Evolutionary conservation across 92 coral and sea anemone species (phyloP).

Genomic region (Epizoanthus fatuus): DNA sequence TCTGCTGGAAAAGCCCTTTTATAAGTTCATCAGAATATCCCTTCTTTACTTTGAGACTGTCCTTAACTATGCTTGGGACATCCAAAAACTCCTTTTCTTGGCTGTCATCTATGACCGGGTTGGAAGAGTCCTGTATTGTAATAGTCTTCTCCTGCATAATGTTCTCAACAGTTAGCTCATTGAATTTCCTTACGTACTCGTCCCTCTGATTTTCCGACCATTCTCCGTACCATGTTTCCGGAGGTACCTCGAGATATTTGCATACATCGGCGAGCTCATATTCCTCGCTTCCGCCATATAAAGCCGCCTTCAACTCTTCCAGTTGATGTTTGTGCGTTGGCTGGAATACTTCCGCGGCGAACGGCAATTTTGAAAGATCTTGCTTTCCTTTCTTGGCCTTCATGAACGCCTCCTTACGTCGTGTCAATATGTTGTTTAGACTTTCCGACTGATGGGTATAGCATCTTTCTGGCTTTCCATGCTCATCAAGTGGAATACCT

Average conservation of each 20-base stretch:
- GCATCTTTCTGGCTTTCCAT: conserved; percentile 44
- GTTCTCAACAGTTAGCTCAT: not conserved
- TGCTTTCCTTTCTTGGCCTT: conserved; percentile 40
- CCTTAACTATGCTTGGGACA: too few relatives aligned
- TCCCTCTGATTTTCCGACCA: conserved; percentile 10
- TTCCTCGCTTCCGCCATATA: conserved; percentile 46
- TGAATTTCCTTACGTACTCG: not conserved
- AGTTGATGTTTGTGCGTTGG: conserved; percentile 14
- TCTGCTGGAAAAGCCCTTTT: too few relatives aligned
- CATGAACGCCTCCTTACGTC: conserved; percentile 26
- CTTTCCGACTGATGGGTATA: conserved; percentile 51
- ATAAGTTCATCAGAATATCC: too few relatives aligned
- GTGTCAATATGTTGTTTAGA: conserved; percentile 29
- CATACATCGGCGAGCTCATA: conserved; percentile 14
- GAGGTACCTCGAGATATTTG: conserved; percentile 10
- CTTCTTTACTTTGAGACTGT: too few relatives aligned
- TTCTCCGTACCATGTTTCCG: conserved; percentile 8
- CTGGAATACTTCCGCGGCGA: conserved; percentile 30
- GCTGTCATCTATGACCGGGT: too few relatives aligned
- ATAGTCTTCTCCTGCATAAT: not conserved
- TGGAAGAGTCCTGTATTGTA: too few relatives aligned
- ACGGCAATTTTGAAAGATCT: conserved; percentile 28
- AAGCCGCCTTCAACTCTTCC: conserved; percentile 44
- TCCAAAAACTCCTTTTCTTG: too few relatives aligned
- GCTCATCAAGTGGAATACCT: not conserved